Conservation (phyloP, 2,797 vertebrate species). For the Xiphophorus birchmanni region DNA sequence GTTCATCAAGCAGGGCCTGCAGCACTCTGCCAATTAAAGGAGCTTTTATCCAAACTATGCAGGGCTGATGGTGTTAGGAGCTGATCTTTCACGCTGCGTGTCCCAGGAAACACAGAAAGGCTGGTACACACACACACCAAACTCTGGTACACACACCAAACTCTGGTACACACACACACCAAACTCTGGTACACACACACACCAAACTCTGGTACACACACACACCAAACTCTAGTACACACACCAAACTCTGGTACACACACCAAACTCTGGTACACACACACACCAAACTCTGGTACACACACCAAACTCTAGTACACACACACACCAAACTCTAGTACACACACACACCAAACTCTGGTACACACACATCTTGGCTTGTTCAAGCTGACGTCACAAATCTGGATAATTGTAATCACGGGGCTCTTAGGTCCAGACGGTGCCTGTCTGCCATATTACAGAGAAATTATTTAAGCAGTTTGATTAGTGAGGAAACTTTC, state of each 20-base stretch:
- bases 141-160: no score
- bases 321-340: no score
- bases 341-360: no score
- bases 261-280: no score
- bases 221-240: no score
- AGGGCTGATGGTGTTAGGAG: background rate
- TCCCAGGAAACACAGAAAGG: background rate
- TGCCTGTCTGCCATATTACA: background rate
- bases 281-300: no score
- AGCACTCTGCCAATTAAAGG: slow-evolving; percentile 7
- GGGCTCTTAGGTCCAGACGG: background rate
- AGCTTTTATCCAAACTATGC: background rate
- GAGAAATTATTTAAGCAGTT: background rate
- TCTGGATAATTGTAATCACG: background rate
- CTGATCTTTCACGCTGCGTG: background rate
- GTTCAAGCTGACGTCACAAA: background rate
- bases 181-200: no score
- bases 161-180: no score
- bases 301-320: no score
- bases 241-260: no score
- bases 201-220: no score
- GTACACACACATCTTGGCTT: background rate
- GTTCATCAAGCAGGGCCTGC: slow-evolving; percentile 19
- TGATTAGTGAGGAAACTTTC: background rate
- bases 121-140: no score